These are phyloP conservation scores for Nomada hirtipes DNA, from an alignment of 2,888 invertebrate species.

Conservation along the genomic window DNA sequence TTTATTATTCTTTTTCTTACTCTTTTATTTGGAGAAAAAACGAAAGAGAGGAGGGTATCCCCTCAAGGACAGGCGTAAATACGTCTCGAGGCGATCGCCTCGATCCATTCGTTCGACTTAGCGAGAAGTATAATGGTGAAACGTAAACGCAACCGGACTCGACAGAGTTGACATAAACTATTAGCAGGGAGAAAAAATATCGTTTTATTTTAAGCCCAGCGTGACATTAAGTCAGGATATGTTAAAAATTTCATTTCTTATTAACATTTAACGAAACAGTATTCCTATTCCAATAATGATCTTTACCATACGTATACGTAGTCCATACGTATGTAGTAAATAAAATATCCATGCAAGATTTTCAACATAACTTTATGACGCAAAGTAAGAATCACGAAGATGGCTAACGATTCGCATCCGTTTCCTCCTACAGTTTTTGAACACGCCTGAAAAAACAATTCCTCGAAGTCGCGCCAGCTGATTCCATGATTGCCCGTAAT, in stretches of 20 bases:
- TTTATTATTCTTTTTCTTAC: neutral
- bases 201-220: no score
- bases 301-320: no score
- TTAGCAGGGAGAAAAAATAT: neutral
- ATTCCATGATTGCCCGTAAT: slow-evolving; percentile 46
- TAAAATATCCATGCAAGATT: no score
- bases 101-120: slow-evolving; percentile 45
- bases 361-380: no score
- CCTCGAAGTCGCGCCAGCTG: slow-evolving; percentile 42
- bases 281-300: no score
- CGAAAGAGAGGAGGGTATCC: slow-evolving; percentile 21
- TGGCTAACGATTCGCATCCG: neutral
- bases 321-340: no score
- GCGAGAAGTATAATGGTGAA: slow-evolving; percentile 27
- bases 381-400: no score
- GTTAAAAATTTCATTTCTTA: no score
- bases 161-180: slow-evolving; percentile 9
- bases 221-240: no score
- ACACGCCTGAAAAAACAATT: slow-evolving; percentile 31
- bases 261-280: neutral
- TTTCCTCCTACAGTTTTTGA: neutral
- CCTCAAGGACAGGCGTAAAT: slow-evolving; percentile 50
- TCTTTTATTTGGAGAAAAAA: slow-evolving; percentile 1
- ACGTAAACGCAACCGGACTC: slow-evolving; percentile 32
- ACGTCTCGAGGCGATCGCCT: slow-evolving; percentile 53